Evolutionary conservation across 2,888 invertebrate species (phyloP), one percentile per base, ranked within the genome.

Genomic region (Capitulum mitella): DNA sequence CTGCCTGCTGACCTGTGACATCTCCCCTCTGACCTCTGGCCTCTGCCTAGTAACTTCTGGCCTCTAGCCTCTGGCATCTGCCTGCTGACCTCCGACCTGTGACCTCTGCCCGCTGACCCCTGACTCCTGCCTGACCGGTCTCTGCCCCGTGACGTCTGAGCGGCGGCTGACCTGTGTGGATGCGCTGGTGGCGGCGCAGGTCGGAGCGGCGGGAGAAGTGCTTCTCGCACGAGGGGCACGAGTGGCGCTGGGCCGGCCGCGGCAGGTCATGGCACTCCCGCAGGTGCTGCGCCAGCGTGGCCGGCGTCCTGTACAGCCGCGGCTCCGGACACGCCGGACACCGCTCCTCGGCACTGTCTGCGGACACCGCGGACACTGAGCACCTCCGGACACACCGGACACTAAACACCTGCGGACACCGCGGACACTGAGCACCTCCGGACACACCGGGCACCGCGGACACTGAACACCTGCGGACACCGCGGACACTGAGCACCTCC

Each of bases 191-290:
- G 22, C 70, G 19, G 37, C 37, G 70, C 70, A 70, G 70, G 70
- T 70, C 70, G 22, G 70, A 70, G 22, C 70, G 70, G 70, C 70
- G 70, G 37, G 70, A 70, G 70, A 70, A 70, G 37, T 70, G 70
- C 32, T 70, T 70, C 3, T 16, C 26, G 26, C 70, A 70, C 3
- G 37, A 2, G 34, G 37, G 22, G 37, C 70, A 70, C 22, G 16
- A 8, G 70, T 70, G 70, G 5, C 70, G 70, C 37, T 70, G 70
- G 6, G 37, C 70, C 70, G 70, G 70, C 70, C 37, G 37, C 37
- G 70, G 70, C 34, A 70, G 37, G 26, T 37, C 37, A 32, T 70
- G 70, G 26, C 70, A 70, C 37, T 70, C 70, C 22, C 34, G 70
- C 37, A 70, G 70, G 37, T 70, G 70, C 37, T 70, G 70, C 34